These are phyloP conservation scores for Drosophila lacteicornis DNA, from an alignment of 1,140 invertebrate species.

Conservation along the genomic window DNA sequence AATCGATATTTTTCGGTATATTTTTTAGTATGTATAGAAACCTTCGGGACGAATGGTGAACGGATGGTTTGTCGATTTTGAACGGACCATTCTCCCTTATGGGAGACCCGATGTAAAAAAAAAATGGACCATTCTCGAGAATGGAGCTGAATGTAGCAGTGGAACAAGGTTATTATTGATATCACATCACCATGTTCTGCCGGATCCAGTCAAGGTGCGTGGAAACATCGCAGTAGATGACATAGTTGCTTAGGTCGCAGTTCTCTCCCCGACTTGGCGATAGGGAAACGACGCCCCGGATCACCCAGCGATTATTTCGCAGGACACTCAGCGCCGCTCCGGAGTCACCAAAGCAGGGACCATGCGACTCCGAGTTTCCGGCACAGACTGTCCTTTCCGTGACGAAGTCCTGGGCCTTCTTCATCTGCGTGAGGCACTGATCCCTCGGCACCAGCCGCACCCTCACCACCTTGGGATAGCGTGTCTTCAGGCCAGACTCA, in stretches of 20 bases:
- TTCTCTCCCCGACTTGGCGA: neutral
- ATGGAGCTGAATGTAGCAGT: too few relatives aligned
- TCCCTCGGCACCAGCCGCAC: conserved; percentile 9
- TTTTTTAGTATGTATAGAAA: too few relatives aligned
- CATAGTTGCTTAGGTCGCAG: conserved; percentile 10
- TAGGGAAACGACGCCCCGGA: conserved; percentile 15
- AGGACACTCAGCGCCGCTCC: conserved; percentile 13
- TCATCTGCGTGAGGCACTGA: conserved; percentile 19
- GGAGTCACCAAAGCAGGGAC: conserved; percentile 23
- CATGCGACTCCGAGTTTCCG: conserved; percentile 1
- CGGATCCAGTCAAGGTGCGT: conserved; percentile 10
- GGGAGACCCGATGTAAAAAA: too few relatives aligned
- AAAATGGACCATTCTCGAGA: too few relatives aligned
- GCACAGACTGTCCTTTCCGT: conserved; percentile 7
- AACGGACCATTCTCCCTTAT: too few relatives aligned
- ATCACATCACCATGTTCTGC: conserved; percentile 3
- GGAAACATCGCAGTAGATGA: conserved; percentile 7
- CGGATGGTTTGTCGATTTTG: too few relatives aligned
- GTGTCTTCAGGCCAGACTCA: conserved; percentile 1
- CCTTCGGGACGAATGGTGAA: too few relatives aligned
- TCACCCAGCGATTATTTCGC: conserved; percentile 8
- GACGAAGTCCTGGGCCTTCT: conserved; percentile 14
- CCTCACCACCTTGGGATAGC: conserved; percentile 18
- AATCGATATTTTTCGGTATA: too few relatives aligned
- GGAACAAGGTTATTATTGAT: neutral